phyloP scores from a whole-genome alignment of 2,113 vertebrate species.

The Indri indri region DNA sequence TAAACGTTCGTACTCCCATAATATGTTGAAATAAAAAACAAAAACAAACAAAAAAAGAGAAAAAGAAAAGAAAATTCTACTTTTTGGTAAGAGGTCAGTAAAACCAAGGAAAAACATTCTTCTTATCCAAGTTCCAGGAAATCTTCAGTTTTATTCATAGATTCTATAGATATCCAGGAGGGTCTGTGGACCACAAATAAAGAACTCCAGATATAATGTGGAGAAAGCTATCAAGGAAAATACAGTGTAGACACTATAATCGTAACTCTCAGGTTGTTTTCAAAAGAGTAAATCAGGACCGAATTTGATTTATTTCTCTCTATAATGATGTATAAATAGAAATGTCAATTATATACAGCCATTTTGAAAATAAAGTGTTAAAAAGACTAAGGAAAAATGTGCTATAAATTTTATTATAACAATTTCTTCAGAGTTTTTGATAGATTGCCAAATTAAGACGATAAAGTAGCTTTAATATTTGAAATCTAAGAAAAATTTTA shows the following conservation, averaged over 20 bases:
- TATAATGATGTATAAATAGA: not conserved
- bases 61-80: too few species aligned
- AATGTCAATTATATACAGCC: not conserved
- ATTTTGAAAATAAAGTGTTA: not conserved
- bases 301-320: not conserved
- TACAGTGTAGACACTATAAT: rapidly evolving
- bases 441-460: not conserved
- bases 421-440: not conserved
- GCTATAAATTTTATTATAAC: not conserved
- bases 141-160: not conserved
- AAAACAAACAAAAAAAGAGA: too few species aligned
- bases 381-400: not conserved
- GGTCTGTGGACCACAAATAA: not conserved
- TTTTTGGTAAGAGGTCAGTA: not conserved
- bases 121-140: not conserved
- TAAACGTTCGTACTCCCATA: too few species aligned
- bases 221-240: not conserved
- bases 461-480: not conserved
- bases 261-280: not conserved
- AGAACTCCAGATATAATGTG: rapidly evolving
- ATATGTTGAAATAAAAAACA: too few species aligned
- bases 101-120: not conserved
- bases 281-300: not conserved
- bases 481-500: not conserved
- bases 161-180: not conserved